A percentile compares a stretch with the other conserved stretches of the same genome.
These are phyloP conservation scores for Monomorium pharaonis DNA, from an alignment of 1,140 invertebrate genomes.

Conservation along the genomic window DNA sequence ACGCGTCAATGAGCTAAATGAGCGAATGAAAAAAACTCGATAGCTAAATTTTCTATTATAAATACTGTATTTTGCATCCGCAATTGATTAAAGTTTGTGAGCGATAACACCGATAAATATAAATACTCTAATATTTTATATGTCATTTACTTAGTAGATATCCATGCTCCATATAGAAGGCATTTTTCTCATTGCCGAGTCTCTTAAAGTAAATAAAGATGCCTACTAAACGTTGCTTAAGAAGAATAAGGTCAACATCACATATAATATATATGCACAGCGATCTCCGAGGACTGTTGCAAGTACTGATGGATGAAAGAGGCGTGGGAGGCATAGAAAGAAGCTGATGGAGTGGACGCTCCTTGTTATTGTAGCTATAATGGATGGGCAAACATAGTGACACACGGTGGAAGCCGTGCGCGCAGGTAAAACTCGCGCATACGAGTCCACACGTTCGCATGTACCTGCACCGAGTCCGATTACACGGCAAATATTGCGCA, in stretches of 20 bases:
- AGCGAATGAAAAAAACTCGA: neutral
- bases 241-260: conserved; percentile 70
- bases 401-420: conserved; percentile 66
- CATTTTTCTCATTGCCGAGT: conserved; percentile 6
- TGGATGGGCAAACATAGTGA: conserved; percentile 71
- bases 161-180: neutral
- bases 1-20: neutral
- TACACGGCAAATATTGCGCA: conserved; percentile 53
- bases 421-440: conserved; percentile 57
- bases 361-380: conserved; percentile 74
- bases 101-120: neutral
- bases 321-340: conserved; percentile 61
- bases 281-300: conserved; percentile 63
- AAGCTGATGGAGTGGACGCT: conserved; percentile 69
- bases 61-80: neutral
- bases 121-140: neutral
- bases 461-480: conserved; percentile 50
- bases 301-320: conserved; percentile 46
- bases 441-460: neutral
- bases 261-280: conserved; percentile 46
- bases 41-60: neutral
- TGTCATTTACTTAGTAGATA: neutral
- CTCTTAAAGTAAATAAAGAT: conserved; percentile 36
- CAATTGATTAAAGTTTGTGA: neutral
- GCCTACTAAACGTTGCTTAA: conserved; percentile 46